These are phyloP conservation scores for Brachionus plicatilis DNA, from an alignment of 1,140 invertebrate species.

Conservation along the genomic window DNA sequence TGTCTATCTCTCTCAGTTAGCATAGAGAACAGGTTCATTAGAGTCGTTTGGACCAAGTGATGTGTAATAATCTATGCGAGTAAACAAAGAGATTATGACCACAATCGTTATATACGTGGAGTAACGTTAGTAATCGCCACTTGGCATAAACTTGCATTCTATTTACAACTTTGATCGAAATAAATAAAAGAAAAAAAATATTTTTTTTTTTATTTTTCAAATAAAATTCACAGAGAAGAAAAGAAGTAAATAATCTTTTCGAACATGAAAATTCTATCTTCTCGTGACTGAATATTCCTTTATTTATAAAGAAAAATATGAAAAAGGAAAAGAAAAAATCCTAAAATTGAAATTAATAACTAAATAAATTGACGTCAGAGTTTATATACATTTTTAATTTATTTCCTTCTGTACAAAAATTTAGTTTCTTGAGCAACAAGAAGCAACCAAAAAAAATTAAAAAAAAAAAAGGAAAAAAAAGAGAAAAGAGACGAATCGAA, in stretches of 20 bases:
- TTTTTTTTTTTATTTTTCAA: background rate
- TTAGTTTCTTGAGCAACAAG: background rate
- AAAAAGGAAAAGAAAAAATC: background rate
- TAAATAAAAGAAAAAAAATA: background rate
- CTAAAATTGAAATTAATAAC: conserved; percentile 27
- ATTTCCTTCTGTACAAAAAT: background rate
- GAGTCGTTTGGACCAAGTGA: conserved; percentile 4
- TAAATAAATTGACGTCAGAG: conserved; percentile 36
- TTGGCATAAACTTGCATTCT: background rate
- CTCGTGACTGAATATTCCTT: conserved; percentile 37
- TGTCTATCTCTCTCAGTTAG: background rate
- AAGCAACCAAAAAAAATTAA: background rate
- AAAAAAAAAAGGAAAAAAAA: background rate
- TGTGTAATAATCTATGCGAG: conserved; percentile 14
- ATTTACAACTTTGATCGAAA: background rate
- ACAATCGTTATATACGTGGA: background rate
- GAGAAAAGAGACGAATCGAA: background rate
- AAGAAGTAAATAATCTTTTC: conserved; percentile 22
- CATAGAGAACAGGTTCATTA: conserved; percentile 17
- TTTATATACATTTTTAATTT: conserved; percentile 4
- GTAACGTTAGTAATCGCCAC: background rate
- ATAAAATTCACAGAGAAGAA: background rate
- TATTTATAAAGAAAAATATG: background rate
- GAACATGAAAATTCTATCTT: conserved; percentile 10
- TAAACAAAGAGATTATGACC: conserved; percentile 3